Base-by-base conservation (phyloP, 2,888 invertebrate species). In the Ochropleura leucogaster region DNA sequence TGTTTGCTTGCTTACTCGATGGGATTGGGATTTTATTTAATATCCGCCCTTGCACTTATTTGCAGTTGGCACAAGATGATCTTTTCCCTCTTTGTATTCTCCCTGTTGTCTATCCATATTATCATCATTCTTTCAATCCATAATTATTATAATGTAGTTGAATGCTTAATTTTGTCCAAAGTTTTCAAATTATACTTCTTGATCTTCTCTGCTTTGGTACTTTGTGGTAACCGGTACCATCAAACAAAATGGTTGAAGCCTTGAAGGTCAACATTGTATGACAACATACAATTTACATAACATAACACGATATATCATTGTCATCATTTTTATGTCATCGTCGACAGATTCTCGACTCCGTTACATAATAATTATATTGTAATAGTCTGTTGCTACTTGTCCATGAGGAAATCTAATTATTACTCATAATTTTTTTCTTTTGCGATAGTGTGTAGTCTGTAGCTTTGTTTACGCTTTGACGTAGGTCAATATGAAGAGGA, bases 301-400 rank as follows among this genome's bases (percentile, higher is more conserved):
- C 66, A 53, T 69, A 63, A 65, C 42, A 69, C 51, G 18, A 84
- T 75, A 66, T 75, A 68, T 82, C 66, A 68, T 46, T 72, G 75
- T 82, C 68, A 68, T 72, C 66, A 71, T 79, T 77, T 82, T 85
- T 80, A 85, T 82, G 62, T 68, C 69, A 80, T 77, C 60, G 51
- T 71, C 64, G 65, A 72, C 82, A 77, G 72, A 60, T 70, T 60
- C 49, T 66, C 40, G 60, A 40, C 49, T 72, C 55, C n/a, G 42
- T 83, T 83, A 66, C 60, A 47, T 75, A 83, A 74, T 69, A 66
- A 49, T 68, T 55, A 66, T 73, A 62, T n/a, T 62, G 42, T 72
- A 44, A 66, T 46, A 82, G 49, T 49, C 42, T 76, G 57, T 76
- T 71, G 53, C 30, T 72, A 40, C 18, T 68, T 59, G 44, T 5